Percentiles rank a stretch among this genome's conserved stretches.
These are phyloP conservation scores for Oxystoma pomonae DNA, from an alignment of 2,888 invertebrate species.

Conservation along the genomic window DNA sequence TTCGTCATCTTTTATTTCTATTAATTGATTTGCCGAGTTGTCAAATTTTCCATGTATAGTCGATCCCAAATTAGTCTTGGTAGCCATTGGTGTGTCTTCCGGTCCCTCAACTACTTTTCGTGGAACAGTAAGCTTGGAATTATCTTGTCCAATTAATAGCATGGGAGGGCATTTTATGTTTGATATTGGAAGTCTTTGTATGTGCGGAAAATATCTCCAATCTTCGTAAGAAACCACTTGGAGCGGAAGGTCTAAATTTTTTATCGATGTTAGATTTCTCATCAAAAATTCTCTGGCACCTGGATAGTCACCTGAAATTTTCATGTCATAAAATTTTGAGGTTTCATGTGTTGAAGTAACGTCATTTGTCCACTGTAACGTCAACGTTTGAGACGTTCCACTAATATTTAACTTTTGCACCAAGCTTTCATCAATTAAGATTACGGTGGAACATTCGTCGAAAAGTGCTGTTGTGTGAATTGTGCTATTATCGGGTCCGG, in stretches of 20 bases:
- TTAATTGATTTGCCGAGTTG: too few relatives aligned
- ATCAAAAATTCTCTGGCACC: background rate
- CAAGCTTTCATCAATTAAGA: background rate
- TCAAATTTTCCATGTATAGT: too few relatives aligned
- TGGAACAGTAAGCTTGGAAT: too few relatives aligned
- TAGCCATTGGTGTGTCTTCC: too few relatives aligned
- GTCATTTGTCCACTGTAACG: background rate
- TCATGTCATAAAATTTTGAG: background rate
- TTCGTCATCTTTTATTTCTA: too few relatives aligned
- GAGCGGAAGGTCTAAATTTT: background rate
- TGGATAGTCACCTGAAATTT: background rate
- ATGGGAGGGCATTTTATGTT: constrained; percentile 6
- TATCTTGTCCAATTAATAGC: constrained; percentile 8
- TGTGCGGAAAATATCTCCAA: background rate
- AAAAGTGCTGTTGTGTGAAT: background rate
- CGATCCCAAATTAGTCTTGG: too few relatives aligned
- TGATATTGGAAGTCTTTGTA: background rate
- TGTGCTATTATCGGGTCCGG: background rate
- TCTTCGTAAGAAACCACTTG: background rate
- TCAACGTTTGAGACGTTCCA: background rate
- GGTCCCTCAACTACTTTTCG: too few relatives aligned
- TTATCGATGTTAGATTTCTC: background rate
- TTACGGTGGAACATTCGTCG: background rate
- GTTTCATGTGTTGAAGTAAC: background rate
- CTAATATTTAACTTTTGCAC: background rate